A percentile compares a stretch with the other conserved stretches of the same genome.
Conservation (phyloP, 2,888 invertebrate genomes). For the Lasioglossum figueresi region DNA sequence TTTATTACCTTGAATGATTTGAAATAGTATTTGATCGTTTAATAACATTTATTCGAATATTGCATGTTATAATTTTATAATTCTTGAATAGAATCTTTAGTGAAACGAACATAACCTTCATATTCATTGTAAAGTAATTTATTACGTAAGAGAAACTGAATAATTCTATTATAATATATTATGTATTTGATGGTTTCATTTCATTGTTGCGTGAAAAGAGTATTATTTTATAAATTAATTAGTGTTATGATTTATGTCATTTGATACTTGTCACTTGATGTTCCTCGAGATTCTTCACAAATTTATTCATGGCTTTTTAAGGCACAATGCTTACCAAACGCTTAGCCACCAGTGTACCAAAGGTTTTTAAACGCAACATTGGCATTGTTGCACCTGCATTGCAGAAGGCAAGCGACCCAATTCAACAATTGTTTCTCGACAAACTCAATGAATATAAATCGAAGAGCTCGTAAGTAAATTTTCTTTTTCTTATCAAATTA, state of each 20-base stretch:
- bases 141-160: conserved; percentile 62
- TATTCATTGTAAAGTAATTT: conserved; percentile 38
- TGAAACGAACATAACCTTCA: conserved; percentile 46
- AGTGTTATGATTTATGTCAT: neutral
- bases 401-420: conserved; percentile 92
- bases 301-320: conserved; percentile 35
- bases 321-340: conserved; percentile 78
- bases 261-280: neutral
- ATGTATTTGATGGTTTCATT: neutral
- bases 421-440: conserved; percentile 96
- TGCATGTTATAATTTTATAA: neutral
- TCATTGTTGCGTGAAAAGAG: neutral
- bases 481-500: neutral
- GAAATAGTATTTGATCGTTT: conserved; percentile 11
- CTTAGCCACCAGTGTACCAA: conserved; percentile 70
- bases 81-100: neutral
- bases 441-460: conserved; percentile 95
- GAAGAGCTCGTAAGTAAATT: conserved; percentile 91
- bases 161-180: conserved; percentile 16
- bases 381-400: conserved; percentile 89
- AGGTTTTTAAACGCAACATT: conserved; percentile 86
- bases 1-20: conserved; percentile 16
- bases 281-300: neutral
- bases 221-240: neutral
- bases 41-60: neutral